Evolutionary conservation across 2,888 invertebrate genomes (phyloP).

Genomic region (Spodoptera littoralis): DNA sequence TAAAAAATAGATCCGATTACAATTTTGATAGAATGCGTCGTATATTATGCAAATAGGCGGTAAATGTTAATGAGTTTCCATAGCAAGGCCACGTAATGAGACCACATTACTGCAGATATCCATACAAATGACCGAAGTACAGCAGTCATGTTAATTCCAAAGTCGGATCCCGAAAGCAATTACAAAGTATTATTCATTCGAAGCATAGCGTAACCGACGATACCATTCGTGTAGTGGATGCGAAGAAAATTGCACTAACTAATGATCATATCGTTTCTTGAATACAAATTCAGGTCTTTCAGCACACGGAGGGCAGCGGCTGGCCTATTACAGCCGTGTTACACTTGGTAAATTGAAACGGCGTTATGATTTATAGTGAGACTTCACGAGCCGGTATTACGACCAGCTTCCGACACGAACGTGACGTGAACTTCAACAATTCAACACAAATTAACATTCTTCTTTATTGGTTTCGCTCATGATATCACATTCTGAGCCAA

Average conservation of each 20-base stretch:
- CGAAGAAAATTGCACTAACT: constrained; percentile 86
- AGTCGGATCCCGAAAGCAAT: constrained; percentile 77
- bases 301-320: constrained; percentile 73
- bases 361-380: constrained; percentile 85
- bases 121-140: constrained; percentile 71
- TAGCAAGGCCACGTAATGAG: constrained; percentile 67
- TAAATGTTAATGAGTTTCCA: constrained; percentile 64
- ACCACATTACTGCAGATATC: constrained; percentile 66
- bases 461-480: constrained; percentile 12
- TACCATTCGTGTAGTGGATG: constrained; percentile 80
- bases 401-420: constrained; percentile 78
- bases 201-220: constrained; percentile 71
- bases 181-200: constrained; percentile 81
- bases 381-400: constrained; percentile 82
- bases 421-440: constrained; percentile 78
- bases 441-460: constrained; percentile 56
- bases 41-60: constrained; percentile 65
- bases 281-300: constrained; percentile 87
- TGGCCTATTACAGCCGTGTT: constrained; percentile 80
- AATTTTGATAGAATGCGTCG: constrained; percentile 60
- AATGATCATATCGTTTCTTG: constrained; percentile 86
- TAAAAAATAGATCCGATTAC: constrained; percentile 59
- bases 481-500: background rate
- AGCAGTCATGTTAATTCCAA: constrained; percentile 70
- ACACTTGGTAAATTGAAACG: constrained; percentile 84